These are phyloP conservation scores for Pachypanchax playfairii DNA, from an alignment of 2,113 vertebrate genomes.

Conservation along the genomic window DNA sequence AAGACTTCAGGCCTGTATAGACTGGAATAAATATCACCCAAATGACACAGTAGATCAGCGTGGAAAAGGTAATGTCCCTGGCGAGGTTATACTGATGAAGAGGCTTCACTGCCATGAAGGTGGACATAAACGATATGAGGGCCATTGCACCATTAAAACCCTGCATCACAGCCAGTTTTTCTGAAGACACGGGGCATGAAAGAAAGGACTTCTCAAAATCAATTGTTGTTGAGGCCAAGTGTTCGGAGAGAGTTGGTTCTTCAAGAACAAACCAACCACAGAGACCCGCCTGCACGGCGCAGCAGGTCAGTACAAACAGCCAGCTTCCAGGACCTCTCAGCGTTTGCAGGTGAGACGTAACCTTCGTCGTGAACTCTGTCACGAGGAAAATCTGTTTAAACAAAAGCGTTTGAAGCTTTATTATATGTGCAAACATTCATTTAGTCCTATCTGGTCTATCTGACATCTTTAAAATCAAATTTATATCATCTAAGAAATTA, in stretches of 20 bases:
- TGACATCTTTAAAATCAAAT: no score
- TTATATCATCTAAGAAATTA: no score
- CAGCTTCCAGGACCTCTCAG: constrained; percentile 69
- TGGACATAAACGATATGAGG: constrained; percentile 85
- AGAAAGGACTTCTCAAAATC: constrained; percentile 69
- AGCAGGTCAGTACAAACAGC: constrained; percentile 71
- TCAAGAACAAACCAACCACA: constrained; percentile 70
- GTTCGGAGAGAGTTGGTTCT: constrained; percentile 44
- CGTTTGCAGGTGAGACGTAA: constrained; percentile 56
- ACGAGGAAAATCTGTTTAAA: constrained; percentile 78
- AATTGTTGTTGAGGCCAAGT: constrained; percentile 56
- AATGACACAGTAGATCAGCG: constrained; percentile 79
- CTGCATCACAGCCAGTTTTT: constrained; percentile 76
- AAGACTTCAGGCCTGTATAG: constrained; percentile 69
- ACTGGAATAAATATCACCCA: constrained; percentile 86
- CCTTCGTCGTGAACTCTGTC: constrained; percentile 77
- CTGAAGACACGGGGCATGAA: constrained; percentile 80
- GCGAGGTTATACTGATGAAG: constrained; percentile 82
- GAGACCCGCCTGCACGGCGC: constrained; percentile 72
- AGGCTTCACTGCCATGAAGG: constrained; percentile 84
- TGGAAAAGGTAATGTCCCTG: constrained; percentile 85
- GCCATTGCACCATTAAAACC: constrained; percentile 73
- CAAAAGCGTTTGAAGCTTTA: constrained; percentile 14
- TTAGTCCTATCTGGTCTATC: no score
- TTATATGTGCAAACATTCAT: not conserved